These are phyloP conservation scores for Hirtodrosophila cameraria DNA, from an alignment of 2,888 invertebrate species.

Conservation along the genomic window DNA sequence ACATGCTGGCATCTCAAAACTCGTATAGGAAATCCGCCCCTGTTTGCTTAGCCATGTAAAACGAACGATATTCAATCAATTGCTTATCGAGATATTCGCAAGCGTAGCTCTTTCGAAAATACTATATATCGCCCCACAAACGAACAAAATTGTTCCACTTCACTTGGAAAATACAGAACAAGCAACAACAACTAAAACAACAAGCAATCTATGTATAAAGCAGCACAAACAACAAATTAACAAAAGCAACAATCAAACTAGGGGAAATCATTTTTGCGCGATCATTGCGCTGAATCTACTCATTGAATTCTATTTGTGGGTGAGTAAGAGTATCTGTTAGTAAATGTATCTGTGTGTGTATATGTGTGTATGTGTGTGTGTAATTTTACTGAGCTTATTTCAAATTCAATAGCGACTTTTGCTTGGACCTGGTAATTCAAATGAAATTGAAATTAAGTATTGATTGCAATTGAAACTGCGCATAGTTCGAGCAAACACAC, in stretches of 20 bases:
- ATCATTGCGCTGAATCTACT: constrained; percentile 68
- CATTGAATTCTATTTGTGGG: constrained; percentile 53
- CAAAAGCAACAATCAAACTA: constrained; percentile 41
- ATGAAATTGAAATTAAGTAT: constrained; percentile 71
- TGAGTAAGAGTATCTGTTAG: constrained; percentile 22
- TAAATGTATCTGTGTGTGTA: background rate
- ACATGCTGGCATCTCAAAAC: constrained; percentile 3
- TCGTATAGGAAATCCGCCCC: constrained; percentile 44
- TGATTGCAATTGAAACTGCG: constrained; percentile 63
- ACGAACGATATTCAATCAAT: constrained; percentile 48
- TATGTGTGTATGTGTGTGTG: background rate
- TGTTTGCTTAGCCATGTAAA: constrained; percentile 44
- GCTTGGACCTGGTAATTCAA: constrained; percentile 48
- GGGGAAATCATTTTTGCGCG: constrained; percentile 61
- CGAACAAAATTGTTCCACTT: constrained; percentile 66
- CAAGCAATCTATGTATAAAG: constrained; percentile 23
- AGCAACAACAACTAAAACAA: constrained; percentile 18
- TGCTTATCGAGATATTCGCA: constrained; percentile 36
- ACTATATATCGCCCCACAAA: constrained; percentile 41
- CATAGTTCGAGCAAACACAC: constrained; percentile 11
- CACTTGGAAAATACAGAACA: constrained; percentile 46
- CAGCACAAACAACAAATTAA: constrained; percentile 47
- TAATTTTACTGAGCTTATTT: constrained; percentile 14
- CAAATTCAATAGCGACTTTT: constrained; percentile 27
- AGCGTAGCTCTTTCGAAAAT: constrained; percentile 36